Percentiles rank a stretch among this genome's conserved stretches.
phyloP scores from a whole-genome alignment of 2,113 vertebrate species.

The Tretioscincus oriximinensis region DNA sequence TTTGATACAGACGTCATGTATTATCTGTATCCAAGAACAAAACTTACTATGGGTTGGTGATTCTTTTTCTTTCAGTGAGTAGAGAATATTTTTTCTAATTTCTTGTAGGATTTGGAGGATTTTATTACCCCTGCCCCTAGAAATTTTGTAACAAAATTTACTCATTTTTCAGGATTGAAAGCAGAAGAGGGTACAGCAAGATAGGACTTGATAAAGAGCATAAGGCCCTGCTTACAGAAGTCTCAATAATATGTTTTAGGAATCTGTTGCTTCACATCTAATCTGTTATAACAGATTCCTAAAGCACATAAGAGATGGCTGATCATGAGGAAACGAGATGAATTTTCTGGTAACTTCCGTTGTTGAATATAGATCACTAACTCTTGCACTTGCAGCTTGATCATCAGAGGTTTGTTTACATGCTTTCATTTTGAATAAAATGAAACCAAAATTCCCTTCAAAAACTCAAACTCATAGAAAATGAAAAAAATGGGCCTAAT shows the following conservation, averaged over 20 bases:
- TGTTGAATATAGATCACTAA: too few species aligned
- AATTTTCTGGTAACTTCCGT: neutral
- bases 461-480: neutral
- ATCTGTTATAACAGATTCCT: too few species aligned
- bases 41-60: neutral
- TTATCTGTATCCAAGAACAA: neutral
- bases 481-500: neutral
- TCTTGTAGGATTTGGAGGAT: neutral
- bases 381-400: neutral
- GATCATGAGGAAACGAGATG: neutral
- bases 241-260: too few species aligned
- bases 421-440: neutral
- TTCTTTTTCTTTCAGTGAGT: neutral
- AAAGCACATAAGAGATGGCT: too few species aligned
- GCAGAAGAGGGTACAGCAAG: neutral
- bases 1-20: neutral
- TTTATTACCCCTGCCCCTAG: neutral
- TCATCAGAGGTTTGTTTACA: neutral
- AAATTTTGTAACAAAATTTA: neutral
- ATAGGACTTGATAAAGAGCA: too few species aligned
- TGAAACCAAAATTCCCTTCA: neutral
- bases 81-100: neutral
- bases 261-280: too few species aligned
- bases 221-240: neutral
- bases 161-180: neutral